A percentile compares a stretch with the other conserved stretches of the same genome.
phyloP scores from a whole-genome alignment of 2,888 invertebrate genomes.

The Yponomeuta malinellus region DNA sequence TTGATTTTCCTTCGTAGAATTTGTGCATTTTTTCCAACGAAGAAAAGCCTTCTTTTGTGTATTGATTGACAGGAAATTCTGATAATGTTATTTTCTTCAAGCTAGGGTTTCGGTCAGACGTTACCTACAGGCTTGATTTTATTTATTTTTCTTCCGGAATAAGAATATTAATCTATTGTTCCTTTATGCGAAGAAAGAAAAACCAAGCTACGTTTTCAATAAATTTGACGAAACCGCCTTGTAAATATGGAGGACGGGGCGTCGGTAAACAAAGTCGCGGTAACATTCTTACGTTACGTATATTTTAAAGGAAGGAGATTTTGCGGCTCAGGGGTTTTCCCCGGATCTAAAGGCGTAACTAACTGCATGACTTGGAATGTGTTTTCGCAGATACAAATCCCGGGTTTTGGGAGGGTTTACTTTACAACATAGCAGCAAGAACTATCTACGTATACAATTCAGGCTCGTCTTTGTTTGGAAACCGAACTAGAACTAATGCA shows the following conservation, averaged over 20 bases:
- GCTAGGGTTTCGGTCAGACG: too few species aligned
- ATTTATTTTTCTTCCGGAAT: too few species aligned
- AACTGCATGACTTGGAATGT: conserved; percentile 56
- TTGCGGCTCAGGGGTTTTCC: conserved; percentile 44
- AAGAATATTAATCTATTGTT: too few species aligned
- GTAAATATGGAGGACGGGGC: neutral
- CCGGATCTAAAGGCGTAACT: conserved; percentile 51
- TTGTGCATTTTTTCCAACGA: neutral
- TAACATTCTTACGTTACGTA: conserved; percentile 27
- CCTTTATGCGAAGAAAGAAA: neutral
- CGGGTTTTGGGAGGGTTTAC: conserved; percentile 42
- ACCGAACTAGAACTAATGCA: neutral
- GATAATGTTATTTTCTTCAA: too few species aligned
- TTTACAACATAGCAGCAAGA: conserved; percentile 23
- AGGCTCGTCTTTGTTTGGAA: neutral
- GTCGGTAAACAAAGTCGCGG: conserved; percentile 4
- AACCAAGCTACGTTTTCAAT: neutral
- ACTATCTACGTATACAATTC: neutral
- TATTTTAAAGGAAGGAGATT: conserved; percentile 51
- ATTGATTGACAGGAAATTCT: neutral
- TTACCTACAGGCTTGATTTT: too few species aligned
- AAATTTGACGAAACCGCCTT: neutral
- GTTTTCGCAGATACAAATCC: conserved; percentile 54
- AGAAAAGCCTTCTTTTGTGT: neutral
- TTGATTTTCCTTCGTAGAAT: conserved; percentile 10